Evolutionary conservation across 1,140 invertebrate genomes (phyloP).

Genomic region (Polypedilum pembai): DNA sequence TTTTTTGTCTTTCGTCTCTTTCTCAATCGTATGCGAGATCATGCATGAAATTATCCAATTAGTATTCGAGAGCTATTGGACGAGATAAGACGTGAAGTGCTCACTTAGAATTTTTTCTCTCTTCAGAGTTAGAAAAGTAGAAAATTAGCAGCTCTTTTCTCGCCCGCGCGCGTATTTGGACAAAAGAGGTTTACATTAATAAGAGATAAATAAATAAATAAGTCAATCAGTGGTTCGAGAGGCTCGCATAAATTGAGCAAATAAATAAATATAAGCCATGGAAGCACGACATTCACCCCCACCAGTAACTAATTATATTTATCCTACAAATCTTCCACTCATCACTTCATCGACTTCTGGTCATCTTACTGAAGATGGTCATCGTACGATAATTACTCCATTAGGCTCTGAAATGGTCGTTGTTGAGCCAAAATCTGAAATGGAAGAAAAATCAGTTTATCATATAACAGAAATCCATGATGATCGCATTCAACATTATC

Average conservation of each 20-base stretch:
- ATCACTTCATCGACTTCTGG: not conserved
- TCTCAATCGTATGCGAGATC: not conserved
- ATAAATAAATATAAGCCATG: constrained; percentile 15
- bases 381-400: constrained; percentile 5
- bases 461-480: constrained; percentile 10
- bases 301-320: not conserved
- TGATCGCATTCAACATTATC: constrained; percentile 18
- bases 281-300: not conserved
- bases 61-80: constrained; percentile 21
- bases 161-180: not conserved
- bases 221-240: not conserved
- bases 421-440: not conserved
- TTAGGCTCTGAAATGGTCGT: not conserved
- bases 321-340: constrained; percentile 8
- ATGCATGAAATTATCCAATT: constrained; percentile 20
- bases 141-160: not conserved
- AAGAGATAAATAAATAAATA: constrained; percentile 26
- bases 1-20: not conserved
- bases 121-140: constrained; percentile 8
- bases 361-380: not conserved
- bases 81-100: not conserved
- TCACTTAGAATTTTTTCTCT: not conserved
- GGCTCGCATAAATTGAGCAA: not conserved
- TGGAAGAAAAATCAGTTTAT: constrained; percentile 7
- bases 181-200: constrained; percentile 23